Percentiles rank a stretch among this genome's conserved stretches.
These are phyloP conservation scores for Rhynchotus rufescens DNA, from an alignment of 2,797 vertebrate species.

Conservation along the genomic window DNA sequence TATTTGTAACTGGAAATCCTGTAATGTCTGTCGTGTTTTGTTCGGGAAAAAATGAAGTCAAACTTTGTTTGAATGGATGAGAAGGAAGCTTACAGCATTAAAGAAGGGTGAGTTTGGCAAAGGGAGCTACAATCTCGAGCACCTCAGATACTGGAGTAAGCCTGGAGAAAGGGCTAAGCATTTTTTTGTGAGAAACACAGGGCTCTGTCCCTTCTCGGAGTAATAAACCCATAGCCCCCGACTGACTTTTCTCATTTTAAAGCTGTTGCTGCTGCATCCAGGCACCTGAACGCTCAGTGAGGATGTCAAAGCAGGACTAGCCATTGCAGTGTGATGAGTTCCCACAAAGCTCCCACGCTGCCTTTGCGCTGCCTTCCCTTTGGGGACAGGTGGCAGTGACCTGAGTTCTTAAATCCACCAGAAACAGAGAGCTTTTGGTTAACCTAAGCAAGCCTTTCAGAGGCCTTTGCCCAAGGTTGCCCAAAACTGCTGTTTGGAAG, in stretches of 20 bases:
- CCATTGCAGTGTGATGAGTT: background rate
- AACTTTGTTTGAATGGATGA: conserved; percentile 44
- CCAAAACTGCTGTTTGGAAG: background rate
- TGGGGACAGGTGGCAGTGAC: conserved; percentile 43
- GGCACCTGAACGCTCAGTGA: background rate
- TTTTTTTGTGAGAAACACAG: background rate
- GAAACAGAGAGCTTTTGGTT: conserved; percentile 39
- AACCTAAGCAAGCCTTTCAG: background rate
- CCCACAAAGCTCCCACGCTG: background rate
- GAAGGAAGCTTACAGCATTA: conserved; percentile 29
- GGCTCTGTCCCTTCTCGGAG: background rate
- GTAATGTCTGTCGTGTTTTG: conserved; percentile 43
- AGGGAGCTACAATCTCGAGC: background rate
- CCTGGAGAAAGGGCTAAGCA: background rate
- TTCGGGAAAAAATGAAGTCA: conserved; percentile 26
- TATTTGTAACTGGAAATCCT: conserved; percentile 66
- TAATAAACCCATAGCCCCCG: background rate
- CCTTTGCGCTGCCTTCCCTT: background rate
- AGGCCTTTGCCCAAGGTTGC: background rate
- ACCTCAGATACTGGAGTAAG: background rate
- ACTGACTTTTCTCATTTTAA: background rate
- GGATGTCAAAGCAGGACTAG: background rate
- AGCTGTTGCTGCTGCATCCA: background rate
- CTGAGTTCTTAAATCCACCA: conserved; percentile 28
- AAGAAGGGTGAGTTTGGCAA: background rate